Evolutionary conservation across 2,113 vertebrate species (phyloP).

Genomic region (Pachypanchax playfairii): DNA sequence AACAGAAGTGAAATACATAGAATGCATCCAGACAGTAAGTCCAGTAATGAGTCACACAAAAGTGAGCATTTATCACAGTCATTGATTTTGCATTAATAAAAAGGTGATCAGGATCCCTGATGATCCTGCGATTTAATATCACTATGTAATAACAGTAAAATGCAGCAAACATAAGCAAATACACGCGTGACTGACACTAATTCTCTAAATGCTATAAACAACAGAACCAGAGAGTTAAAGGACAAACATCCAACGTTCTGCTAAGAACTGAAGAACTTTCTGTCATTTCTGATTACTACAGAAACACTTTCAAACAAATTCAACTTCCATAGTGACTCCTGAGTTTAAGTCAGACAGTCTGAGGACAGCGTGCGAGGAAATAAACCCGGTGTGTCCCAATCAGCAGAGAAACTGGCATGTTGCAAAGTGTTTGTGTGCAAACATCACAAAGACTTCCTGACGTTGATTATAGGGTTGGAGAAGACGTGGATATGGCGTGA

Average conservation of each 20-base stretch:
- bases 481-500: slow-evolving; percentile 48
- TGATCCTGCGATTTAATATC: too few relatives aligned
- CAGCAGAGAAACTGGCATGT: slow-evolving; percentile 52
- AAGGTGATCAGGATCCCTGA: too few relatives aligned
- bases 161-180: too few relatives aligned
- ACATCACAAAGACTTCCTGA: slow-evolving; percentile 68
- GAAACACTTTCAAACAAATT: neutral
- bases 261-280: too few relatives aligned
- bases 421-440: slow-evolving; percentile 42
- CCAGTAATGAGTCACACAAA: too few relatives aligned
- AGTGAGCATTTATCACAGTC: too few relatives aligned
- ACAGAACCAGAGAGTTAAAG: too few relatives aligned
- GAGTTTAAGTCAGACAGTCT: slow-evolving; percentile 1
- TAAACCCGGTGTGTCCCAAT: slow-evolving; percentile 46
- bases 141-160: too few relatives aligned
- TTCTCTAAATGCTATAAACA: too few relatives aligned
- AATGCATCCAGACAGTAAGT: neutral
- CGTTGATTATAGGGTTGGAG: slow-evolving; percentile 73
- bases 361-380: slow-evolving; percentile 23
- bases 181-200: too few relatives aligned
- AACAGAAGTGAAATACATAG: neutral
- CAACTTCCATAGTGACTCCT: neutral
- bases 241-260: too few relatives aligned
- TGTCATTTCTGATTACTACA: neutral
- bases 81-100: too few relatives aligned